These are phyloP conservation scores for Leptoclinus maculatus DNA, from an alignment of 2,797 vertebrate species.

Conservation along the genomic window DNA sequence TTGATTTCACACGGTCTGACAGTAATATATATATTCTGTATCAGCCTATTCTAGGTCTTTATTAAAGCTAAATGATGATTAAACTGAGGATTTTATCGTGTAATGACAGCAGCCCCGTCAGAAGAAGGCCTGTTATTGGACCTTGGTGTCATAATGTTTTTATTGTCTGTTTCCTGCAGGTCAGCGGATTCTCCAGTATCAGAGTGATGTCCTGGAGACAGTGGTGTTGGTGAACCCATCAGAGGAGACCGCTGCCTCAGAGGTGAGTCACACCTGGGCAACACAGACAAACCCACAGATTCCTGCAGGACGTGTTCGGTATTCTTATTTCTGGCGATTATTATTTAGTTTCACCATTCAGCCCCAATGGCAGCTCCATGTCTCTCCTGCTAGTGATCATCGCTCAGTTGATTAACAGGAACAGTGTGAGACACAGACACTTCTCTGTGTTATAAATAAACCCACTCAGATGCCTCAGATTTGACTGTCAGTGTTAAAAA, in stretches of 20 bases:
- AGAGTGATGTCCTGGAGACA: constrained; percentile 91
- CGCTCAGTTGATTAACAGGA: constrained; percentile 20
- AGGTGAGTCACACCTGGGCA: constrained; percentile 81
- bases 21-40: no score
- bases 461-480: not conserved
- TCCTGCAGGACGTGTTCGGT: not conserved
- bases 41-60: not conserved
- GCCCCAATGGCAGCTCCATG: constrained; percentile 1
- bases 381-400: constrained; percentile 10
- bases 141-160: not conserved
- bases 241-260: constrained; percentile 85
- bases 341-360: not conserved
- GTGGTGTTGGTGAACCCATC: constrained; percentile 94
- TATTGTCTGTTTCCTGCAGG: constrained; percentile 78
- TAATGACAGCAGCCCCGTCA: not conserved
- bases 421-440: constrained; percentile 5
- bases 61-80: not conserved
- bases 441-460: constrained; percentile 22
- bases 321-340: not conserved
- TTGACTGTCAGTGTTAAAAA: not conserved
- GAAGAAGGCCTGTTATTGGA: not conserved
- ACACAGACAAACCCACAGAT: not conserved
- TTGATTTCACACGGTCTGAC: no score
- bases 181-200: constrained; percentile 92
- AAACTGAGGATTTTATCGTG: not conserved